Evolutionary conservation across 37 sponge, comb jelly and placozoan genomes (phyloP).

Genomic region (Oopsacas minuta): DNA sequence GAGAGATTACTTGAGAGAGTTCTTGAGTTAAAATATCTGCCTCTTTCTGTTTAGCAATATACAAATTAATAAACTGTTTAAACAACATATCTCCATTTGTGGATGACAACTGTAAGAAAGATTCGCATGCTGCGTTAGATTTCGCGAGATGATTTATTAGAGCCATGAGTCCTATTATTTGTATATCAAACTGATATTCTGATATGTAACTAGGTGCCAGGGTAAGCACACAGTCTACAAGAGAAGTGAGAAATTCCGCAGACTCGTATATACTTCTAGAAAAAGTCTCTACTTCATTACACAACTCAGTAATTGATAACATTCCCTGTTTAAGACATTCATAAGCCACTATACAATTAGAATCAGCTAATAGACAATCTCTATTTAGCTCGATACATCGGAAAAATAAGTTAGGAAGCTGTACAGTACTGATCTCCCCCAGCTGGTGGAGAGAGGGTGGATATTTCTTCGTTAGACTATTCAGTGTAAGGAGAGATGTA

Average conservation of each 20-base stretch:
- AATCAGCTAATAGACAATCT: neutral
- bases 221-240: neutral
- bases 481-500: neutral
- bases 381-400: neutral
- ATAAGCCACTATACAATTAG: neutral
- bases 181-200: neutral
- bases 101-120: neutral
- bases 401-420: neutral
- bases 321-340: slow-evolving; percentile 7
- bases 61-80: neutral
- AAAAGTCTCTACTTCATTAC: neutral
- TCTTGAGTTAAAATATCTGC: neutral
- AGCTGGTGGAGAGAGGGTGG: neutral
- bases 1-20: neutral
- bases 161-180: neutral
- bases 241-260: slow-evolving; percentile 16
- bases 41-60: neutral
- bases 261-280: neutral
- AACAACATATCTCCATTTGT: neutral
- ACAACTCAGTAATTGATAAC: neutral
- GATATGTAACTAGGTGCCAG: neutral
- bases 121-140: neutral
- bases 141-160: slow-evolving; percentile 10
- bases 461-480: neutral
- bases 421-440: neutral